A percentile compares a stretch with the other conserved stretches of the same genome.
phyloP scores from a whole-genome alignment of 30 jellyfish, hydroid and myxozoan species.

The Catostylus mosaicus region DNA sequence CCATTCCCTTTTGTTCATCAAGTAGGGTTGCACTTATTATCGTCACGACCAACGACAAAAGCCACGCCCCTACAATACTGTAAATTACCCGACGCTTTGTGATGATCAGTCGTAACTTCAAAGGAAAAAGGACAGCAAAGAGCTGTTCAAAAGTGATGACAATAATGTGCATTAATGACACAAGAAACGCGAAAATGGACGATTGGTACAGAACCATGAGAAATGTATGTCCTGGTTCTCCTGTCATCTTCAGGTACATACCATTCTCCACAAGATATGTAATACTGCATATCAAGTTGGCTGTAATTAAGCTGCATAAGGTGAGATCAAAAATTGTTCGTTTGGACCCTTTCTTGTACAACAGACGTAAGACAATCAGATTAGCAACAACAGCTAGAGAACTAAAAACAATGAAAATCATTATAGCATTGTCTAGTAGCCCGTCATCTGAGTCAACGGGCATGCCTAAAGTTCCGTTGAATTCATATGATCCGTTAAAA shows the following conservation, averaged over 20 bases:
- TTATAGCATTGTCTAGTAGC: background rate
- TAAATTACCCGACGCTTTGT: background rate
- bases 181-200: background rate
- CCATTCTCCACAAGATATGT: background rate
- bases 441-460: background rate
- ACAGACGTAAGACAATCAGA: background rate
- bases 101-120: background rate
- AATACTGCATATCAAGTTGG: background rate
- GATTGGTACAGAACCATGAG: background rate
- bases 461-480: background rate
- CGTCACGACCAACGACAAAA: background rate
- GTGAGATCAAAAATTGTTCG: background rate
- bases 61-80: background rate
- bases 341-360: background rate
- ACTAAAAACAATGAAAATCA: background rate
- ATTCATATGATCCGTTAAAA: background rate
- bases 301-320: background rate
- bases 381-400: background rate
- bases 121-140: background rate
- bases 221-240: background rate
- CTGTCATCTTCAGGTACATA: background rate
- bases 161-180: background rate
- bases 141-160: background rate
- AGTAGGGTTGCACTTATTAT: background rate
- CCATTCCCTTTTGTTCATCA: background rate